Conservation (phyloP, 2,888 invertebrate species). For the Cremastinae sp. region DNA sequence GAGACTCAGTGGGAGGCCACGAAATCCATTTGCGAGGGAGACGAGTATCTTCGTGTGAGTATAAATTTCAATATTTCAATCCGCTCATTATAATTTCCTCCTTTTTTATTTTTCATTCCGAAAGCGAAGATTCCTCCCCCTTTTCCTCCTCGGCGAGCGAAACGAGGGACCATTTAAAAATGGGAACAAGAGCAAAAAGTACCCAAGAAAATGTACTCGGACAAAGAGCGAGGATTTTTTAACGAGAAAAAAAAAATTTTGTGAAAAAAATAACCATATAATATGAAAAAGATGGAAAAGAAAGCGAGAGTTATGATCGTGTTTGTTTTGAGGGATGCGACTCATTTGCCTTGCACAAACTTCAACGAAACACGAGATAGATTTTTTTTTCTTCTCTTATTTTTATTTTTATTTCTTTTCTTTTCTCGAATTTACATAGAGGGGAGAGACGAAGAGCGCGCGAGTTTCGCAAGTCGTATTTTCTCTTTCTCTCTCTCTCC, state of each 20-base stretch:
- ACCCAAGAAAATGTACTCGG: too few relatives aligned
- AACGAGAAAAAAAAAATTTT: slow-evolving; percentile 14
- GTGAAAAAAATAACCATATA: slow-evolving; percentile 34
- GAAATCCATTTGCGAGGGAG: slow-evolving; percentile 75
- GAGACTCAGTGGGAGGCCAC: slow-evolving; percentile 75
- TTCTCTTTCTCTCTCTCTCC: neutral
- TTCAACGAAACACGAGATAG: neutral
- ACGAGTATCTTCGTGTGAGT: slow-evolving; percentile 74
- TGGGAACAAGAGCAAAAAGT: neutral
- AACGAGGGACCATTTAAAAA: slow-evolving; percentile 5
- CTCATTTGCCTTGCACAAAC: slow-evolving; percentile 63
- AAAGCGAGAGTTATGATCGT: slow-evolving; percentile 60
- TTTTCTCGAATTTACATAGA: neutral
- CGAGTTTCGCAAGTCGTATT: slow-evolving; percentile 52
- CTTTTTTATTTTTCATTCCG: slow-evolving; percentile 23
- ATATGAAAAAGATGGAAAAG: slow-evolving; percentile 22
- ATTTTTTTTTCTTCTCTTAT: slow-evolving; percentile 5
- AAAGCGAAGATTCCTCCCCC: neutral
- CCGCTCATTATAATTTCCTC: slow-evolving; percentile 47
- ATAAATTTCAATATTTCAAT: slow-evolving; percentile 64
- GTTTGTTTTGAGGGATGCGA: slow-evolving; percentile 67
- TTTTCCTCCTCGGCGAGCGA: neutral
- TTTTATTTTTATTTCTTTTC: too few relatives aligned
- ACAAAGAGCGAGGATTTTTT: too few relatives aligned
- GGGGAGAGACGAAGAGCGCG: neutral